These are phyloP conservation scores for Mechanitis mazaeus DNA, from an alignment of 2,888 invertebrate genomes.

Conservation along the genomic window DNA sequence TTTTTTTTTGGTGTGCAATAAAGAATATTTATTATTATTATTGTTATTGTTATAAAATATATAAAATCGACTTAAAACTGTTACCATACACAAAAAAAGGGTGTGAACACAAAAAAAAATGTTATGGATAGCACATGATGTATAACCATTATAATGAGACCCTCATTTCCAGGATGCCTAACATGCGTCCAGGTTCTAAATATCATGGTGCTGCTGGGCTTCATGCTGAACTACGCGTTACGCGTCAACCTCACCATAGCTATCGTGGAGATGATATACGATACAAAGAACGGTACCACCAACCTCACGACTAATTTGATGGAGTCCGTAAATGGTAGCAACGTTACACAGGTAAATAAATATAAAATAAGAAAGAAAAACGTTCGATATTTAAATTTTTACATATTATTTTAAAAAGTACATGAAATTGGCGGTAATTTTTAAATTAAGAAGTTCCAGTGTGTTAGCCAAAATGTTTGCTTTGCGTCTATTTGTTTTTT, in stretches of 20 bases:
- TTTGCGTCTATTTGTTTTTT: too few species aligned
- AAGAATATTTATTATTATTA: too few species aligned
- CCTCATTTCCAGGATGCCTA: slow-evolving; percentile 77
- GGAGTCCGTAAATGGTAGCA: slow-evolving; percentile 39
- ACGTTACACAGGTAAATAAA: slow-evolving; percentile 56
- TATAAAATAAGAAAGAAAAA: not conserved
- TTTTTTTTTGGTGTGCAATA: too few species aligned
- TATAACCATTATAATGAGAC: slow-evolving; percentile 13
- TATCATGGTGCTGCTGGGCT: slow-evolving; percentile 90
- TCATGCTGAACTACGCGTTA: slow-evolving; percentile 93
- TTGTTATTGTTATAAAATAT: too few species aligned
- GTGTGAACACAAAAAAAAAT: too few species aligned
- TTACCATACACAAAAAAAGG: too few species aligned
- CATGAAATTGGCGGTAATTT: too few species aligned
- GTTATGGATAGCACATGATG: not conserved
- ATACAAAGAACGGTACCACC: slow-evolving; percentile 42
- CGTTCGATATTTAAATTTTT: too few species aligned
- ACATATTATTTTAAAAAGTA: too few species aligned
- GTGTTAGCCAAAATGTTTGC: too few species aligned
- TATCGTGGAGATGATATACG: slow-evolving; percentile 87
- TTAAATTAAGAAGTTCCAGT: too few species aligned
- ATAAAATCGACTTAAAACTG: too few species aligned
- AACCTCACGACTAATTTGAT: slow-evolving; percentile 37
- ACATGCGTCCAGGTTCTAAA: slow-evolving; percentile 89
- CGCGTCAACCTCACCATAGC: slow-evolving; percentile 91